phyloP scores from a whole-genome alignment of 2,113 vertebrate genomes.

The Carassius carassius region DNA sequence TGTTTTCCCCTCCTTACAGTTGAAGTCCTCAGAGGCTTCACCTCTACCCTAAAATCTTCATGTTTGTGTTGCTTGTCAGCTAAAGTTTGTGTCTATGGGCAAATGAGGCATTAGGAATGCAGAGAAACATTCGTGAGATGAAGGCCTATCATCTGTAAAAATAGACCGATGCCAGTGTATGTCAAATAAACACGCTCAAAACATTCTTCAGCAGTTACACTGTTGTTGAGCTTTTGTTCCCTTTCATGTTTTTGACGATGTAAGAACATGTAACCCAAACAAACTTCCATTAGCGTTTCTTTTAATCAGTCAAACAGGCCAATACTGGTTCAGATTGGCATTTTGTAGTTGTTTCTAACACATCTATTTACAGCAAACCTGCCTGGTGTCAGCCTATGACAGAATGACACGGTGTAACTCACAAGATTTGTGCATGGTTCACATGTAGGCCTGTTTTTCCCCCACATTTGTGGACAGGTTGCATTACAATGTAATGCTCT shows the following conservation, averaged over 20 bases:
- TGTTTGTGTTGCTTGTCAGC: constrained; percentile 40
- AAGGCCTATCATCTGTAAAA: constrained; percentile 40
- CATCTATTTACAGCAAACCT: constrained; percentile 23
- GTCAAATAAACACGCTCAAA: constrained; percentile 36
- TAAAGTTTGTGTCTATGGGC: constrained; percentile 37
- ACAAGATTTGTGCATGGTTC: not conserved
- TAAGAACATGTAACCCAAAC: constrained; percentile 4
- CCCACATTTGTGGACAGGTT: not conserved
- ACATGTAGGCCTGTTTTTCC: not conserved
- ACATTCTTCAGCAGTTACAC: constrained; percentile 32
- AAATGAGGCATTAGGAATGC: constrained; percentile 43
- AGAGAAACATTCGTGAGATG: constrained; percentile 28
- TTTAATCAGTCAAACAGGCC: constrained; percentile 27
- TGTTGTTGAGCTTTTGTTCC: constrained; percentile 22
- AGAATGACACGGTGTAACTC: not conserved
- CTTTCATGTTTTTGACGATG: constrained; percentile 26
- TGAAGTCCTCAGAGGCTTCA: constrained; percentile 29
- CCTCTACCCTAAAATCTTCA: constrained; percentile 45
- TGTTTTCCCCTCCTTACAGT: constrained; percentile 36
- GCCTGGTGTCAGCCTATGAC: not conserved
- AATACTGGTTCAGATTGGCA: not conserved
- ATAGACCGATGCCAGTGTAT: constrained; percentile 33
- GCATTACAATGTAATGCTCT: constrained; percentile 15
- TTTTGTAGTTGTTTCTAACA: constrained; percentile 12
- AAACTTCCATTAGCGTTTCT: constrained; percentile 17